Conservation (phyloP, 2,797 vertebrate species). For the Coracias cyanogaster region DNA sequence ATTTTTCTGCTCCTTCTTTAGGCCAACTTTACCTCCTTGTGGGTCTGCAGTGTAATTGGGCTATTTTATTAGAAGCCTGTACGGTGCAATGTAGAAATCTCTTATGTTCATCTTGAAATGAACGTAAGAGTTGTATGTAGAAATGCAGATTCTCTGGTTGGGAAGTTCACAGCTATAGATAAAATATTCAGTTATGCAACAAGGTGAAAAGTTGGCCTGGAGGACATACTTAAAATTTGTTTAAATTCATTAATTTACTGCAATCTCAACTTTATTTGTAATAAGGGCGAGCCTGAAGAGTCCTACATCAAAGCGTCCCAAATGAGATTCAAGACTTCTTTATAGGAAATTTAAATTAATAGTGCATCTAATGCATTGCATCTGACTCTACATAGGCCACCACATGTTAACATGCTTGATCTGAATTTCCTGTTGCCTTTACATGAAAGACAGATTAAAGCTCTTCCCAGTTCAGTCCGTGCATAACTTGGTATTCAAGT, state of each 20-base stretch:
- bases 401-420: fast-evolving
- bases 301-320: not conserved
- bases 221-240: not conserved
- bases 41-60: not conserved
- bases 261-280: not conserved
- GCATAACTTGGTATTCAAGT: not conserved
- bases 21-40: not conserved
- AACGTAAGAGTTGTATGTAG: not conserved
- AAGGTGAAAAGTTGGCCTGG: not conserved
- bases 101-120: not conserved
- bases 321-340: not conserved
- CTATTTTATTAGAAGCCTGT: not conserved
- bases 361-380: not conserved
- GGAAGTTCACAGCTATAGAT: not conserved
- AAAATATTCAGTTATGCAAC: not conserved
- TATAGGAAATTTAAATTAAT: not conserved
- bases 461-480: not conserved
- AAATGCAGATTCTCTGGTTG: not conserved
- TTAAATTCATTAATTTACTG: not conserved
- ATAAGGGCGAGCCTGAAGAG: not conserved
- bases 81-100: not conserved
- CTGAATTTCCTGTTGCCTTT: not conserved
- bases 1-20: not conserved
- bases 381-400: not conserved
- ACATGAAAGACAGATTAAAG: not conserved